Evolutionary conservation across 1,140 invertebrate genomes (phyloP).

Genomic region (Oncopodura yosiiana): DNA sequence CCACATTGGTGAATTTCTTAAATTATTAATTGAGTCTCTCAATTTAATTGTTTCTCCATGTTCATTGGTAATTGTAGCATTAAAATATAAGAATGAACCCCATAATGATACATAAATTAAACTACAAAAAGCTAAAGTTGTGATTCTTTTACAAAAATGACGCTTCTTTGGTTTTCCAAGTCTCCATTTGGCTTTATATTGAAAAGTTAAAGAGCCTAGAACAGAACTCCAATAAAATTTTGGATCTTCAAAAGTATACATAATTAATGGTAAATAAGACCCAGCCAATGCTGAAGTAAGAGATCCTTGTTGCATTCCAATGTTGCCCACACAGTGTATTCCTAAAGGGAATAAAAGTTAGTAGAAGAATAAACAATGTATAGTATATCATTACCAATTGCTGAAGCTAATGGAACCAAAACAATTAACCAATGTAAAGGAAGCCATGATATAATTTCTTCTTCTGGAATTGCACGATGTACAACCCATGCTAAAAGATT

Average conservation of each 20-base stretch:
- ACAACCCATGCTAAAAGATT: constrained; percentile 69
- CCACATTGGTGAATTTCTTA: constrained; percentile 76
- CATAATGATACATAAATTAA: constrained; percentile 62
- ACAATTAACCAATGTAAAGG: constrained; percentile 59
- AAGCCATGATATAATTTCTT: constrained; percentile 57
- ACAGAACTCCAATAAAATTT: constrained; percentile 55
- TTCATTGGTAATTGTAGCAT: constrained; percentile 71
- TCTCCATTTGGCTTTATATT: constrained; percentile 69
- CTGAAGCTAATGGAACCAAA: constrained; percentile 59
- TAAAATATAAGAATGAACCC: constrained; percentile 75
- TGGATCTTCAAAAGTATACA: constrained; percentile 56
- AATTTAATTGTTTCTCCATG: constrained; percentile 79
- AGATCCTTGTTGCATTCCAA: constrained; percentile 64
- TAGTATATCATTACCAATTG: constrained; percentile 54
- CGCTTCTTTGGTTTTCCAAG: constrained; percentile 49
- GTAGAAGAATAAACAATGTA: neutral
- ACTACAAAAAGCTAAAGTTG: constrained; percentile 48
- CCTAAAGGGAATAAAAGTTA: constrained; percentile 46
- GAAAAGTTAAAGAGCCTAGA: constrained; percentile 52
- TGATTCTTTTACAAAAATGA: constrained; percentile 40
- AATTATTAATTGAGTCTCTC: constrained; percentile 76
- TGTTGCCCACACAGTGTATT: constrained; percentile 79
- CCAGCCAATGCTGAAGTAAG: constrained; percentile 57
- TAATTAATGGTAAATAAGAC: constrained; percentile 53
- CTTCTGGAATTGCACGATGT: constrained; percentile 63